Evolutionary conservation across 2,888 invertebrate species (phyloP), one percentile per base, ranked within the genome.

Genomic region (Pasiphila rectangulata): DNA sequence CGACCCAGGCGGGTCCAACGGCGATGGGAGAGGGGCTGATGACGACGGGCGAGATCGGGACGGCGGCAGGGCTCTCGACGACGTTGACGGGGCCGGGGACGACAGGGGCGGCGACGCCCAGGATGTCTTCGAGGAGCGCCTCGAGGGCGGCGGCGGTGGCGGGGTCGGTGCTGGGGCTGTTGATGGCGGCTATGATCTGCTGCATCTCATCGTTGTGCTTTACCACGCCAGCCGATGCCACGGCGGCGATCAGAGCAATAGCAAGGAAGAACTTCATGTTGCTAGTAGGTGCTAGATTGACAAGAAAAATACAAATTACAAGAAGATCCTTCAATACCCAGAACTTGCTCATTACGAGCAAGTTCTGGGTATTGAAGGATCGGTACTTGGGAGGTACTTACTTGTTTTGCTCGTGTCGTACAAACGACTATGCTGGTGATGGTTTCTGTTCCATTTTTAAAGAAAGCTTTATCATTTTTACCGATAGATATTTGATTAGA

Each of bases 181-280:
- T 50, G 45, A 58, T 56, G 49, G 64, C 63, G 20, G 57, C 57
- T 32, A 64, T 46, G 55, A 66, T 63, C 56, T 64, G 49, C 35
- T 57, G 53, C 35, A 61, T 34, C 44, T 66, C 63, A 10, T 21
- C 39, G 17, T 47, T 9, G 20, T 63, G 63, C 54, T 51, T 62
- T 7, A 72, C 67, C 10, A 40, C 67, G 52, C 63, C 63, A 51
- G 74, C 75, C 53, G 74, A 71, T 34, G 79, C 76, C 67, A 75
- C 75, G 55, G 75, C 63, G 56, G 64, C 79, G 64, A 79, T 61
- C 25, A 79, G 60, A 30, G 76, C 72, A 61, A 83, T 59, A 35
- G 72, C 73, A 21, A 76, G 30, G 59, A 83, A 61, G 74, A 63
- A 78, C 72, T 82, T 80, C 82, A 83, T 83, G 56, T 47, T 59